A percentile compares a stretch with the other conserved stretches of the same genome.
Conservation (phyloP, 2,797 vertebrate species). For the Dicrostonyx torquatus region DNA sequence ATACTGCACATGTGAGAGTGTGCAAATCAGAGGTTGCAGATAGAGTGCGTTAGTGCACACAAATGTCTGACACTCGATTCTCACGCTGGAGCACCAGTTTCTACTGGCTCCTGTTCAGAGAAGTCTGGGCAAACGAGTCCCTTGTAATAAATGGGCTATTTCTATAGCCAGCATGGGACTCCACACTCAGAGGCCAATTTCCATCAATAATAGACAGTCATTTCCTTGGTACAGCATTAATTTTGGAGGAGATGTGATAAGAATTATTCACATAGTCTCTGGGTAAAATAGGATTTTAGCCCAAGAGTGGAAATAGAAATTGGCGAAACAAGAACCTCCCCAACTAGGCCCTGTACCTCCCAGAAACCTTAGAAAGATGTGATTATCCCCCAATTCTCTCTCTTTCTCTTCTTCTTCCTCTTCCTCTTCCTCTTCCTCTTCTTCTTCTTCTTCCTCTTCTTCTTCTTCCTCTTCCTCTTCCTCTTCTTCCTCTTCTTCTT, state of each 20-base stretch:
- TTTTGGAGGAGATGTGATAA: not conserved
- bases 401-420: too few species aligned
- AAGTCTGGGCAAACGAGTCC: not conserved
- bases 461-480: not conserved
- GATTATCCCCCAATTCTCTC: not conserved
- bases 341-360: not conserved
- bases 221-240: not conserved
- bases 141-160: not conserved
- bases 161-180: not conserved
- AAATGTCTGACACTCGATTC: not conserved
- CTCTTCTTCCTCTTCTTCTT: not conserved
- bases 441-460: not conserved
- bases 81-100: conserved; percentile 4
- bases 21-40: not conserved
- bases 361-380: not conserved
- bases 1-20: not conserved
- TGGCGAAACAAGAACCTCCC: not conserved
- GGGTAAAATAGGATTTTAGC: conserved; percentile 42
- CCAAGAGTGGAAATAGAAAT: conserved; percentile 4
- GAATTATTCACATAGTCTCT: not conserved
- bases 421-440: not conserved
- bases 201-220: not conserved
- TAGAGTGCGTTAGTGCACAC: not conserved
- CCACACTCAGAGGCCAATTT: not conserved
- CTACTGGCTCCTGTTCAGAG: not conserved